Evolutionary conservation across 2,797 vertebrate species (phyloP).

Genomic region (Spheniscus humboldti): DNA sequence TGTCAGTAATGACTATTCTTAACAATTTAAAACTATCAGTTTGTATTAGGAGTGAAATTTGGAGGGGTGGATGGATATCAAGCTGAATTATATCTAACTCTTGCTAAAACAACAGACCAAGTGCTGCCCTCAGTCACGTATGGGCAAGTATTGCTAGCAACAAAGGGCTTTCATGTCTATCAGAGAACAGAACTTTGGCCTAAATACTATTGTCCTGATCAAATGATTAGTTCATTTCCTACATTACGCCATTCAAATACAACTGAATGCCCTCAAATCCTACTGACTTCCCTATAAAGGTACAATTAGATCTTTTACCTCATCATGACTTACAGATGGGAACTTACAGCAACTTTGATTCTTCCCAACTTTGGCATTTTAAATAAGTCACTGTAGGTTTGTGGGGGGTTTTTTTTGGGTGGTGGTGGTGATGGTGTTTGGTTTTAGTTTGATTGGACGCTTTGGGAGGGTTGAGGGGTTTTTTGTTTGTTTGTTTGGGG

Average conservation of each 20-base stretch:
- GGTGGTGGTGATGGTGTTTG: not conserved
- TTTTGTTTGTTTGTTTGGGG: not conserved
- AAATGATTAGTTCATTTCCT: not conserved
- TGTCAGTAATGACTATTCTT: not conserved
- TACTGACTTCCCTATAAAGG: not conserved
- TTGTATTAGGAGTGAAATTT: not conserved
- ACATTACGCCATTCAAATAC: not conserved
- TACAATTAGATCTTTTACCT: not conserved
- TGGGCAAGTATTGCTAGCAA: not conserved
- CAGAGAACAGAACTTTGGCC: not conserved
- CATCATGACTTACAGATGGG: not conserved
- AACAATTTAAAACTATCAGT: not conserved
- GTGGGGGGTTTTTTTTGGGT: not conserved
- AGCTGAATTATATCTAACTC: not conserved
- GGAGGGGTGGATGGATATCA: not conserved
- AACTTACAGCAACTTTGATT: not conserved
- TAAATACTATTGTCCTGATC: not conserved
- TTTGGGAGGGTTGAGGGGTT: not conserved
- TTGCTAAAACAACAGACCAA: not conserved
- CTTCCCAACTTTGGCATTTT: not conserved
- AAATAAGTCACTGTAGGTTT: not conserved
- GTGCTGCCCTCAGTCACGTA: not conserved
- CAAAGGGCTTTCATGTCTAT: not conserved
- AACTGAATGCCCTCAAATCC: not conserved
- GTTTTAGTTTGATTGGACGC: not conserved